These are phyloP conservation scores for Corythaixoides concolor DNA, from an alignment of 2,113 vertebrate genomes.

Conservation along the genomic window DNA sequence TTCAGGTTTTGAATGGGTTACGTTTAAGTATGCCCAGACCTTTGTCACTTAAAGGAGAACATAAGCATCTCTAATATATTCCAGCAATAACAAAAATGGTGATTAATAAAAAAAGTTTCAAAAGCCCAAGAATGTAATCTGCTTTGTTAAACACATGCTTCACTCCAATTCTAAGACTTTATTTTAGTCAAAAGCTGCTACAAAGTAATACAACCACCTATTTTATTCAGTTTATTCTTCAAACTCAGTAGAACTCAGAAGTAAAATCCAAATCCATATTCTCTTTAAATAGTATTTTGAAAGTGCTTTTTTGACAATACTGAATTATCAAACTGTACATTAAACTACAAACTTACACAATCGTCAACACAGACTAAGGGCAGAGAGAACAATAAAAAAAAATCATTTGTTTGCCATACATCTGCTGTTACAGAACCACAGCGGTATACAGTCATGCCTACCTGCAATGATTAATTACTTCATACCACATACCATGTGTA, in stretches of 20 bases:
- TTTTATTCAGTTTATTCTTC: not conserved
- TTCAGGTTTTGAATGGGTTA: not conserved
- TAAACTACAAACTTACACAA: not conserved
- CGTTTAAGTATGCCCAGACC: not conserved
- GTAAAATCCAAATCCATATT: not conserved
- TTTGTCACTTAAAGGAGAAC: not conserved
- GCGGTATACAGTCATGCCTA: not conserved
- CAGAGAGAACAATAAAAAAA: not conserved
- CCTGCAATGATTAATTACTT: not conserved
- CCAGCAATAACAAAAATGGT: not conserved
- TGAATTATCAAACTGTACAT: not conserved
- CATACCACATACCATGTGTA: not conserved
- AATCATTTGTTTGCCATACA: not conserved
- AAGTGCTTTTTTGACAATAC: not conserved
- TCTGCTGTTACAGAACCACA: not conserved
- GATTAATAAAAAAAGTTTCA: not conserved
- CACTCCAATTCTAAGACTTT: not conserved
- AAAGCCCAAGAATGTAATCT: not conserved
- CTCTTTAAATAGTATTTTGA: not conserved
- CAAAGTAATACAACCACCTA: not conserved
- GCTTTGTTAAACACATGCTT: not conserved
- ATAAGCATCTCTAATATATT: not conserved
- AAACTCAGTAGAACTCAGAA: not conserved
- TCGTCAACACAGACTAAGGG: not conserved
- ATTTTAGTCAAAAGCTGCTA: not conserved